A percentile compares a stretch with the other conserved stretches of the same genome.
phyloP scores from a whole-genome alignment of 1,140 invertebrate genomes.

The Carposina sasakii region DNA sequence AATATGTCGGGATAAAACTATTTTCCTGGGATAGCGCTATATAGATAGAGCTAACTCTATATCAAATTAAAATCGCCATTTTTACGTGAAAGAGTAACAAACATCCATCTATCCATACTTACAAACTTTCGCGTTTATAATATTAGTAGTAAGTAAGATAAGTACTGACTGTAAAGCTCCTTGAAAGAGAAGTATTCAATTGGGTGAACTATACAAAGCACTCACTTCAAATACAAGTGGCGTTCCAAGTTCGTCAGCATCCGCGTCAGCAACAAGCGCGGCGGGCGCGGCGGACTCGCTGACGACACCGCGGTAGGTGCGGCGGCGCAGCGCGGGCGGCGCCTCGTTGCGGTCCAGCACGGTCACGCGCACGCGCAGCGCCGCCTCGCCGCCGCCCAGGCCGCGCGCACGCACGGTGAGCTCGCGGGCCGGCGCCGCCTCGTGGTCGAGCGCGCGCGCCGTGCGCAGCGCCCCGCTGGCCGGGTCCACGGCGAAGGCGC shows the following conservation, averaged over 20 bases:
- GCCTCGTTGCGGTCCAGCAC: constrained; percentile 90
- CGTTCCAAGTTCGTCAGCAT: constrained; percentile 44
- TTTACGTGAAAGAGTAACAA: too few species aligned
- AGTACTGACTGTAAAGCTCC: too few species aligned
- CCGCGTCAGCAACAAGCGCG: constrained; percentile 76
- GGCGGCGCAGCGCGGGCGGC: constrained; percentile 86
- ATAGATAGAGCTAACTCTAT: too few species aligned
- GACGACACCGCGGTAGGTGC: constrained; percentile 71
- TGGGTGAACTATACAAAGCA: too few species aligned
- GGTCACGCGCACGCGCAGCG: constrained; percentile 81
- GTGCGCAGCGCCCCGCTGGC: constrained; percentile 87
- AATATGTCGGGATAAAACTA: too few species aligned
- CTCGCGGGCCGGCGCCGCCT: constrained; percentile 83
- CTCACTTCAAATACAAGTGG: constrained; percentile 87
- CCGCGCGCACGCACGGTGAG: constrained; percentile 88
- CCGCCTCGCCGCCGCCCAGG: constrained; percentile 79
- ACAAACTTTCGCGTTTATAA: too few species aligned
- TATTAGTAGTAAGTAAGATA: too few species aligned
- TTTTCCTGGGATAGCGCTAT: too few species aligned
- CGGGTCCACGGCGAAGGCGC: constrained; percentile 87
- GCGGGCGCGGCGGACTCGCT: constrained; percentile 41
- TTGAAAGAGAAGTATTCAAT: too few species aligned
- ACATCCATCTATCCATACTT: too few species aligned
- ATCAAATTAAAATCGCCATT: too few species aligned
- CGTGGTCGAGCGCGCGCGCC: constrained; percentile 85